Percentiles rank a stretch among this genome's conserved stretches.
Conservation (phyloP, 2,113 vertebrate species). For the Peromyscus maniculatus region DNA sequence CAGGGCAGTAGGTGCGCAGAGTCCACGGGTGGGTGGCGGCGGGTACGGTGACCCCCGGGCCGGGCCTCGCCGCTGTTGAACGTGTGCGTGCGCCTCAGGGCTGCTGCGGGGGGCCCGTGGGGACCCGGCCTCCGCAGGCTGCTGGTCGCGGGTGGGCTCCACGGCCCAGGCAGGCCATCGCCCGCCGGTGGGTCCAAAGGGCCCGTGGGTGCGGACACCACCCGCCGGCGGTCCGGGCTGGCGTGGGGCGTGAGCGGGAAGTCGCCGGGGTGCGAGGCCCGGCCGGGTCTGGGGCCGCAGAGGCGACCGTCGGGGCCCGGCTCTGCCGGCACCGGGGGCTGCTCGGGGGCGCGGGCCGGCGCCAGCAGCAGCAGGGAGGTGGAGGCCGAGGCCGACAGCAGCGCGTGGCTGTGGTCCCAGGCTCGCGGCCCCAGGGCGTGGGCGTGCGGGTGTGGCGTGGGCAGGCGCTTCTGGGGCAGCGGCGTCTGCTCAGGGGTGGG, state of each 20-base stretch:
- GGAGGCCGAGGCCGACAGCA: constrained; percentile 80
- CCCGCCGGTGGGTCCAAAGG: constrained; percentile 62
- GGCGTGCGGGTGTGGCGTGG: constrained; percentile 66
- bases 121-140: constrained; percentile 92
- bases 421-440: constrained; percentile 88
- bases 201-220: constrained; percentile 93
- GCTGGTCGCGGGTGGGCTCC: constrained; percentile 91
- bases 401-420: constrained; percentile 93
- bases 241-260: constrained; percentile 90
- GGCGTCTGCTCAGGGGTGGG: constrained; percentile 98
- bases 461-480: constrained; percentile 94
- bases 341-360: constrained; percentile 81
- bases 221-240: constrained; percentile 93
- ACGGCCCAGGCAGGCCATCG: constrained; percentile 83
- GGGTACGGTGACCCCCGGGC: constrained; percentile 82
- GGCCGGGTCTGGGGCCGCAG: constrained; percentile 77
- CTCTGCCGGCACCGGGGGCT: constrained; percentile 15
- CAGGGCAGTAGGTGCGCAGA: constrained; percentile 91
- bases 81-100: constrained; percentile 89
- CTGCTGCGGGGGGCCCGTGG: constrained; percentile 78
- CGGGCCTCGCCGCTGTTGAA: constrained; percentile 87
- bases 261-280: constrained; percentile 90
- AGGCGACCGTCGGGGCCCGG: constrained; percentile 70
- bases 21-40: constrained; percentile 90
- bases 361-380: constrained; percentile 91